Evolutionary conservation across 2,888 invertebrate genomes (phyloP), one percentile per base, ranked within the genome.

Genomic region (Azorinus chamasolen): DNA sequence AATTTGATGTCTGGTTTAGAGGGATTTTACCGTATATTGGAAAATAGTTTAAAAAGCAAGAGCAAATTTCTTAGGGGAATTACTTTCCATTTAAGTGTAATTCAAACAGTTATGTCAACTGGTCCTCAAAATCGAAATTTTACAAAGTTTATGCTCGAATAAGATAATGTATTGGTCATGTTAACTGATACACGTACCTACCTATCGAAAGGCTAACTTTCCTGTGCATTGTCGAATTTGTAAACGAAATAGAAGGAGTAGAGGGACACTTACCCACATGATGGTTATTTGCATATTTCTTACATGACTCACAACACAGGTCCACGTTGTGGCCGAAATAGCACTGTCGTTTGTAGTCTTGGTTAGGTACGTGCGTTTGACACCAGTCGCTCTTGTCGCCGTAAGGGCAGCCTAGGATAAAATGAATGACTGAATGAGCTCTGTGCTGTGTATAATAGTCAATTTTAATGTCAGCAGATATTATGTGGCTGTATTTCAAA

Each of bases 311-410:
- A 50, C 88, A 88, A 53, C 88, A 88, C 24, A 80, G 59, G 10
- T 81, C 69, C 14, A 64, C 59, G 43, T 85, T 85, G 46, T 75
- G 61, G 24, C 78, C 75, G 48, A 39, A 63, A 63, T 85, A 84
- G 63, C 87, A 87, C 27, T 37, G 72, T 22, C 46, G 46, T 62
- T 69, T 72, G 54, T 80, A 79, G 32, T 43, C 57, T 16, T 79
- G 79, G 37, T 72, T 65, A 5, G 51, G 59, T 22, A 87, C 75
- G 24, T 83, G 70, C 6, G 69, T 59, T 24, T 76, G 68, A 50
- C 87, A 87, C 79, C 76, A 79, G 70, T 83, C 79, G 57, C 77
- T 82, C 22, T 83, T 72, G 72, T 88, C 86, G 4, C 88, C 88
- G 53, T 81, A 86, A 16, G 81, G 75, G 74, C 88, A 88, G 8